Percentiles rank a stretch among this genome's conserved stretches.
Conservation (phyloP, 1,140 invertebrate species). For the Adoxophyes honmai region DNA sequence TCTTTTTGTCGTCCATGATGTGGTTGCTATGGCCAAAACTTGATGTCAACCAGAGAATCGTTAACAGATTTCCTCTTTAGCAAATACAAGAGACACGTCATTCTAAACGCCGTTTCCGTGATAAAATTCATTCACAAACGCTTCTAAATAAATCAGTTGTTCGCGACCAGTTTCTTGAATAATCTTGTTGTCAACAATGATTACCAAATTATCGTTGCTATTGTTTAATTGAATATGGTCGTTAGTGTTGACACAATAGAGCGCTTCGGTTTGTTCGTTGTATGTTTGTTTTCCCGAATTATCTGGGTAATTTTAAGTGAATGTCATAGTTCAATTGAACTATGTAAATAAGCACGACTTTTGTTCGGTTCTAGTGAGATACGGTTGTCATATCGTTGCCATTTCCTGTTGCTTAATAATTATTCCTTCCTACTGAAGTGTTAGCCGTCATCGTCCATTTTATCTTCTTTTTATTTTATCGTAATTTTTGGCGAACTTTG, state of each 20-base stretch:
- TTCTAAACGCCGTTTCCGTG: constrained; percentile 7
- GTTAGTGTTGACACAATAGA: not conserved
- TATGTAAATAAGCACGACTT: not conserved
- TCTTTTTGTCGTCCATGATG: too few relatives aligned
- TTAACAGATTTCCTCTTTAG: too few relatives aligned
- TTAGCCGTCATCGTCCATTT: too few relatives aligned
- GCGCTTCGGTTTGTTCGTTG: not conserved
- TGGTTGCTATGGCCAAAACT: too few relatives aligned
- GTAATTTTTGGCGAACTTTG: too few relatives aligned
- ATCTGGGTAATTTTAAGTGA: not conserved
- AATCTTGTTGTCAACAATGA: not conserved
- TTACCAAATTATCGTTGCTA: not conserved
- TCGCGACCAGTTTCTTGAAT: constrained; percentile 2
- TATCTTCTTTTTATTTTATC: too few relatives aligned
- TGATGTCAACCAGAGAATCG: too few relatives aligned
- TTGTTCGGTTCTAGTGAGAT: not conserved
- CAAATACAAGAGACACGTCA: constrained; percentile 81
- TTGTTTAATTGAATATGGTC: not conserved
- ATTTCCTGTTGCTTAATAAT: constrained; percentile 33
- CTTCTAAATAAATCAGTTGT: not conserved
- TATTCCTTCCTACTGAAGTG: too few relatives aligned
- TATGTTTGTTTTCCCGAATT: not conserved
- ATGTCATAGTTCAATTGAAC: constrained; percentile 2
- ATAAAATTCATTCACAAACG: constrained; percentile 1
- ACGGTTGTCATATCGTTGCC: constrained; percentile 2